Percentiles rank a stretch among this genome's conserved stretches.
Evolutionary conservation across 2,888 invertebrate genomes (phyloP).

Genomic region (Cosmorhoe ocellata): DNA sequence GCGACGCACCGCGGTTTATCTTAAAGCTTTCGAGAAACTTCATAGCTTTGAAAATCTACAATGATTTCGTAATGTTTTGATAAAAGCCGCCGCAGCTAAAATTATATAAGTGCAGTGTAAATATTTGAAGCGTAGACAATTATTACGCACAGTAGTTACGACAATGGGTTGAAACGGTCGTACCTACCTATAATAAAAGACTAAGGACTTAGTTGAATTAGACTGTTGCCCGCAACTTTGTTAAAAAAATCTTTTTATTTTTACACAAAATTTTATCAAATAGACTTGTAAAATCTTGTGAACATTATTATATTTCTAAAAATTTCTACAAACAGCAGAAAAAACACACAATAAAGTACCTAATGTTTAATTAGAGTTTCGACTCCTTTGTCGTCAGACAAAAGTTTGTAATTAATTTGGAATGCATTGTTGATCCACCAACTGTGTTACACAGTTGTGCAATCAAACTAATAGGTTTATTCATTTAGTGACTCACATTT

Average conservation of each 20-base stretch:
- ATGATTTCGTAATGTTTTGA: conserved; percentile 4
- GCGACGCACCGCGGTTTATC: conserved; percentile 20
- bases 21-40: conserved; percentile 7
- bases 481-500: conserved; percentile 30
- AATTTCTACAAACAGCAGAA: background rate
- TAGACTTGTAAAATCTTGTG: too few relatives aligned
- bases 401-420: conserved; percentile 23
- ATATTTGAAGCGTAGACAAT: conserved; percentile 13
- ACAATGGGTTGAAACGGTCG: conserved; percentile 10
- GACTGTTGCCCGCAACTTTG: too few relatives aligned
- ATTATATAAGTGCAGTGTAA: conserved; percentile 1
- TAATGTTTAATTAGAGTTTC: conserved; percentile 2
- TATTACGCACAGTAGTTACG: conserved; percentile 3
- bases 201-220: too few relatives aligned
- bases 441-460: conserved; percentile 46
- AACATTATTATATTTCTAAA: too few relatives aligned
- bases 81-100: background rate
- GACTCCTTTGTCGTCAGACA: conserved; percentile 11
- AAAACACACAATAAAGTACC: background rate
- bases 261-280: too few relatives aligned
- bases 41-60: conserved; percentile 2
- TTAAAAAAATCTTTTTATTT: too few relatives aligned
- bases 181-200: too few relatives aligned
- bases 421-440: conserved; percentile 27
- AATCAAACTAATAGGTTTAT: conserved; percentile 51